Conservation (phyloP, 2,797 vertebrate species). For the Hemibagrus guttatus region DNA sequence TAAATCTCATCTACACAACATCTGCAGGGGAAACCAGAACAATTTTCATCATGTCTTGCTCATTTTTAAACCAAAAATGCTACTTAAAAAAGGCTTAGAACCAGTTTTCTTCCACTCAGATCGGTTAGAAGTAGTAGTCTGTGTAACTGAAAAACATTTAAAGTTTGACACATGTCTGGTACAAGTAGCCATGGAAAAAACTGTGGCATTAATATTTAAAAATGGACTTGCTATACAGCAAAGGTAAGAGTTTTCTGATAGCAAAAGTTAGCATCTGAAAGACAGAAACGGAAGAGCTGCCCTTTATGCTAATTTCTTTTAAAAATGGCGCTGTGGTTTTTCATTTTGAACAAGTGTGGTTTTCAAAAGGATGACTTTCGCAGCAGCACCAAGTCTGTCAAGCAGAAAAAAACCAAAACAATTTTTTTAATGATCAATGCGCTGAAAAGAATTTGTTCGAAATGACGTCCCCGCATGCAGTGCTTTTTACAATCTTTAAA, state of each 20-base stretch:
- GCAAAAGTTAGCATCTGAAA: neutral
- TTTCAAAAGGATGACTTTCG: slow-evolving; percentile 11
- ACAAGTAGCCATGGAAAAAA: neutral
- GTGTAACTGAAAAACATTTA: neutral
- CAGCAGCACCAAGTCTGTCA: slow-evolving; percentile 1
- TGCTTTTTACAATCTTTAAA: neutral
- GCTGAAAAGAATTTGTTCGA: neutral
- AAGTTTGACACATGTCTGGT: neutral
- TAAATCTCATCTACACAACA: neutral
- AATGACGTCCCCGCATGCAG: neutral
- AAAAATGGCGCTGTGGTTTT: slow-evolving; percentile 30
- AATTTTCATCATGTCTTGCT: neutral
- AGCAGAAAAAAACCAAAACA: neutral
- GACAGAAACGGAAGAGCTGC: slow-evolving; percentile 29
- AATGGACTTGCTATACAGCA: neutral
- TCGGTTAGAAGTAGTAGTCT: neutral
- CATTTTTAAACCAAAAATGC: neutral
- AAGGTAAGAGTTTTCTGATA: neutral
- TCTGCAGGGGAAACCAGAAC: neutral
- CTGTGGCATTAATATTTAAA: neutral
- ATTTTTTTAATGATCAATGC: neutral
- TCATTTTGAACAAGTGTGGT: slow-evolving; percentile 39
- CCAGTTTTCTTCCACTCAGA: neutral
- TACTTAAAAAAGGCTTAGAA: neutral
- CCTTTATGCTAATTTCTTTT: neutral